These are phyloP conservation scores for Andrena chrysosceles DNA, from an alignment of 2,888 invertebrate species.

Conservation along the genomic window DNA sequence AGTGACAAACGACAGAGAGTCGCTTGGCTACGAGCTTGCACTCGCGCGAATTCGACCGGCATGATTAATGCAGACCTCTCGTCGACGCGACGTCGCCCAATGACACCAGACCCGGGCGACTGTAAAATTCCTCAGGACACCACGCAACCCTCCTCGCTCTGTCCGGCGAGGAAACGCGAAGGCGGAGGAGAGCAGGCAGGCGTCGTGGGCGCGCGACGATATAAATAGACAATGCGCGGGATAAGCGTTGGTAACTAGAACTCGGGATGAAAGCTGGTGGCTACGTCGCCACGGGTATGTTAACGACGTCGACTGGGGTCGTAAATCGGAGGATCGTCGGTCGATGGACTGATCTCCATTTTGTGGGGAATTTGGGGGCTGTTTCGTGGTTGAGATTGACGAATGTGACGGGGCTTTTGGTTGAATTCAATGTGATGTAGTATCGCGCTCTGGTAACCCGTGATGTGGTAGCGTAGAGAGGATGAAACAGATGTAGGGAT, in stretches of 20 bases:
- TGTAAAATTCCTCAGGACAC: conserved; percentile 69
- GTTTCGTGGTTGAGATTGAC: conserved; percentile 28
- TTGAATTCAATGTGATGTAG: neutral
- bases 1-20: conserved; percentile 75
- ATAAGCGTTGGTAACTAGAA: conserved; percentile 75
- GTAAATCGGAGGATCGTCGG: conserved; percentile 33
- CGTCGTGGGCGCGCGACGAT: conserved; percentile 59
- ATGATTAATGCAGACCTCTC: conserved; percentile 73
- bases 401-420: conserved; percentile 13
- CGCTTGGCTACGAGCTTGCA: conserved; percentile 53
- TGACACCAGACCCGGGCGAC: conserved; percentile 67
- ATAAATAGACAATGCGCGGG: conserved; percentile 80
- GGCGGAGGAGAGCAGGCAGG: conserved; percentile 1
- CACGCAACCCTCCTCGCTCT: conserved; percentile 31
- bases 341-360: conserved; percentile 31
- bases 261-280: conserved; percentile 73
- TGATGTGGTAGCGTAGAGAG: neutral
- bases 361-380: conserved; percentile 29
- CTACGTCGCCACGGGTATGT: conserved; percentile 58
- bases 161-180: conserved; percentile 23
- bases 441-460: conserved; percentile 9
- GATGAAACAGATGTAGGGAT: too few relatives aligned
- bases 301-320: conserved; percentile 68
- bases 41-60: conserved; percentile 64
- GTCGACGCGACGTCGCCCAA: conserved; percentile 69